Conservation (phyloP, 2,113 vertebrate species). For the Felis catus region DNA sequence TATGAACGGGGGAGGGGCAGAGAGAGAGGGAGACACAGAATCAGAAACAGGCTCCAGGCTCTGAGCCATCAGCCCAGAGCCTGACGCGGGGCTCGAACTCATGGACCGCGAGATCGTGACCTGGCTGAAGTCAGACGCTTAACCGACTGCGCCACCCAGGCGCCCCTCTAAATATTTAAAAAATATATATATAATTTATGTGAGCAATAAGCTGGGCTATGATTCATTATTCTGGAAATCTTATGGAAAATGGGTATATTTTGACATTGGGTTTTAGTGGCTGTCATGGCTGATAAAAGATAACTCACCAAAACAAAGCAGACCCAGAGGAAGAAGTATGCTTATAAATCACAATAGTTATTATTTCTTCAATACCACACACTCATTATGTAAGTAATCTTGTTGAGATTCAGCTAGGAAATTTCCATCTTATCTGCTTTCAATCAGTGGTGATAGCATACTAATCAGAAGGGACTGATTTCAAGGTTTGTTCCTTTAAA, state of each 20-base stretch:
- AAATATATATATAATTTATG: background rate
- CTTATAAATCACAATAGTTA: background rate
- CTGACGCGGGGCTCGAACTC: too few relatives aligned
- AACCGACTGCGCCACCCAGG: too few relatives aligned
- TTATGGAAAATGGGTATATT: background rate
- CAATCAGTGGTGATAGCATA: slow-evolving; percentile 9
- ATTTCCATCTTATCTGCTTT: slow-evolving; percentile 51
- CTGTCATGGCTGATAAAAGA: background rate
- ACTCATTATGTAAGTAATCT: slow-evolving; percentile 38
- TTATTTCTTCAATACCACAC: background rate
- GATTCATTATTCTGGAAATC: background rate
- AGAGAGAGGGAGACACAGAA: too few relatives aligned
- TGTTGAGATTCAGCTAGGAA: slow-evolving; percentile 36
- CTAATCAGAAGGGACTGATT: slow-evolving; percentile 32
- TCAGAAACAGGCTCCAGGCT: too few relatives aligned
- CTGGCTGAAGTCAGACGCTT: too few relatives aligned
- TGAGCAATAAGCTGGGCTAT: background rate
- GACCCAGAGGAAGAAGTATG: background rate
- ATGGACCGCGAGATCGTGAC: too few relatives aligned
- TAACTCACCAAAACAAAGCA: background rate
- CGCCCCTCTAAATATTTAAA: too few relatives aligned
- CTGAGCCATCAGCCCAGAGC: too few relatives aligned
- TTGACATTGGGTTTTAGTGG: background rate
- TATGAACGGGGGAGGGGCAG: too few relatives aligned
- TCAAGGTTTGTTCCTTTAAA: background rate